phyloP scores from a whole-genome alignment of 53 echinoderm and acorn worm species.

The Pentamera pediparva region DNA sequence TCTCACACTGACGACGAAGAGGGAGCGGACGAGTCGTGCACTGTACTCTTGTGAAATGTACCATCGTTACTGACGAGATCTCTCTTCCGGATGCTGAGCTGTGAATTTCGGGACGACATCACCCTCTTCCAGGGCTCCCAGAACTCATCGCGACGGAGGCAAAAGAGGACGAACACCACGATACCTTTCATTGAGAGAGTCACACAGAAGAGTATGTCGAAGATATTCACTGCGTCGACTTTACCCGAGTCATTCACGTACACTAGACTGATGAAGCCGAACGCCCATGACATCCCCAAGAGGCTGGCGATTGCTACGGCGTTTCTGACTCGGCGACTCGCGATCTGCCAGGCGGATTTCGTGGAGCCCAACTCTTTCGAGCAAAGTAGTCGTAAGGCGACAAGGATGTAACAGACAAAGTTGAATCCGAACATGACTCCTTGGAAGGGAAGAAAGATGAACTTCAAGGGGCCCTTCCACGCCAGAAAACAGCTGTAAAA shows the following conservation, averaged over 20 bases:
- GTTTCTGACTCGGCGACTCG: conserved; percentile 12
- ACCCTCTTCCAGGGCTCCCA: neutral
- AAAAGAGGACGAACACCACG: conserved; percentile 13
- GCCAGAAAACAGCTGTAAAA: conserved; percentile 15
- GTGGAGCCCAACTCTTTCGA: conserved; percentile 33
- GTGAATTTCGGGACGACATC: neutral
- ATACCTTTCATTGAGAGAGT: conserved; percentile 22
- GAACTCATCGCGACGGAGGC: conserved; percentile 18
- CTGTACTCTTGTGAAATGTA: neutral
- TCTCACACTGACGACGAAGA: neutral
- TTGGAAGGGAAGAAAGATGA: conserved; percentile 12
- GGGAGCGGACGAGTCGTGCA: neutral
- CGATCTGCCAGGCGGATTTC: conserved; percentile 29
- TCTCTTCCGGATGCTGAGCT: neutral
- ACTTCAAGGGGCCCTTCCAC: conserved; percentile 21
- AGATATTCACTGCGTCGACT: neutral
- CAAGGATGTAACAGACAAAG: conserved; percentile 15
- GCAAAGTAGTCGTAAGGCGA: conserved; percentile 4
- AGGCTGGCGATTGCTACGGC: conserved; percentile 14
- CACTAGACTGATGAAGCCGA: conserved; percentile 18
- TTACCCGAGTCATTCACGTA: neutral
- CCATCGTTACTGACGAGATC: neutral
- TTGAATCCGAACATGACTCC: conserved; percentile 18
- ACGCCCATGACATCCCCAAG: conserved; percentile 22
- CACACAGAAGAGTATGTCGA: conserved; percentile 21